Evolutionary conservation across 1,140 invertebrate species (phyloP), one percentile per base, ranked within the genome.

Genomic region (Drosophila busckii): DNA sequence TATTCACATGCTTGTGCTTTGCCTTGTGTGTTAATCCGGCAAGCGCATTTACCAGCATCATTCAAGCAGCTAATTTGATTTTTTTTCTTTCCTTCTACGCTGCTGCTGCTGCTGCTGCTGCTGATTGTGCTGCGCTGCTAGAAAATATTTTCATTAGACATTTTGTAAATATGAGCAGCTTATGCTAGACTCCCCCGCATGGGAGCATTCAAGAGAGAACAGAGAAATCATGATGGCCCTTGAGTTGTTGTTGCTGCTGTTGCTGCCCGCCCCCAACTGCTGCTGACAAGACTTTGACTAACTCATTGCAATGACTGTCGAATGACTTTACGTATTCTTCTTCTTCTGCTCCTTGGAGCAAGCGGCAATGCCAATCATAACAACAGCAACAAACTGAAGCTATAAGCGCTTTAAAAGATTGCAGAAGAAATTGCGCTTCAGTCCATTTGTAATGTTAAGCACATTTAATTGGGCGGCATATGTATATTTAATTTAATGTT

Each of bases 141-240:
- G 56, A 56, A 73, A 82, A 82, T 80, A 80, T 82, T 80, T 80
- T 82, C 75, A 80, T 80, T 80, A 82, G 73, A 80, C 73, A 73
- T 82, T 80, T 80, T 80, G 64, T 73, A 82, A 82, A 80, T 80
- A 73, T 80, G 75, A 80, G 59, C 73, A 64, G 73, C 73, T 78
- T 80, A 64, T n/a, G n/a, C n/a, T n/a, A n/a, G n/a, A n/a, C 35
- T 49, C 28, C 17, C 22, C 55, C 59, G 40, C 50, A 59, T 68
- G 29, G n/a, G 9, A 40, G 9, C 16, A 12, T 17, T 12, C 4
- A 4, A 16, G 12, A 12, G n/a, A 19, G 25, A 26, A 9, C 10
- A 19, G 15, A 3, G 17, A n/a, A 9, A 38, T 7, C 6, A 12
- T 2, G 15, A 17, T n/a, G n/a, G n/a, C n/a, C n/a, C n/a, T n/a